These are phyloP conservation scores for Heliconius charithonia DNA, from an alignment of 2,888 invertebrate genomes.

Conservation along the genomic window DNA sequence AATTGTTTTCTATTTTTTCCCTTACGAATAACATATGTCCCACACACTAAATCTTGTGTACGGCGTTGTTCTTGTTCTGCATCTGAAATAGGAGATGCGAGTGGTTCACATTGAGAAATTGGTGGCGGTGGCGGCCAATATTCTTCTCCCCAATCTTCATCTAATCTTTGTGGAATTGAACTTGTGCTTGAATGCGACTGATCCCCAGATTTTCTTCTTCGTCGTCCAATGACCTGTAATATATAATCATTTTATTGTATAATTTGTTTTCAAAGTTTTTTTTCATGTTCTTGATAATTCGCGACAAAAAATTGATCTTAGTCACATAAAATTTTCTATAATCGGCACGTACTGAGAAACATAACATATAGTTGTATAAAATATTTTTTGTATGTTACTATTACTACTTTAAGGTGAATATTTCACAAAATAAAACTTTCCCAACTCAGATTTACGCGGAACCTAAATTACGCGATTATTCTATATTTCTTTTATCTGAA, in stretches of 20 bases:
- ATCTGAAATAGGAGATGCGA: conserved; percentile 88
- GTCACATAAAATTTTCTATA: no score
- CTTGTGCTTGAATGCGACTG: conserved; percentile 87
- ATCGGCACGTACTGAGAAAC: no score
- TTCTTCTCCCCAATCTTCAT: conserved; percentile 84
- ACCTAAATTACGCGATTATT: no score
- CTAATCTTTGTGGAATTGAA: conserved; percentile 87
- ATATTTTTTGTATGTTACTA: no score
- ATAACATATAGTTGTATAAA: no score
- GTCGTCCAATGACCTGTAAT: conserved; percentile 82
- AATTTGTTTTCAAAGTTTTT: background rate
- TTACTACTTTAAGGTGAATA: no score
- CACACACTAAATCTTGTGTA: conserved; percentile 75
- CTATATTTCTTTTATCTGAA: no score
- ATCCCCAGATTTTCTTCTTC: conserved; percentile 83
- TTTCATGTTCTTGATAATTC: background rate
- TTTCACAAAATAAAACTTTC: no score
- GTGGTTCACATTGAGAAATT: conserved; percentile 85
- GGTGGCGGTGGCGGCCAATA: conserved; percentile 90
- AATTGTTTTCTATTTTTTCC: conserved; percentile 88
- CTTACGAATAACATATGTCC: conserved; percentile 92
- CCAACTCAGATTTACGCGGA: no score
- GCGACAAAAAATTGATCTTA: background rate
- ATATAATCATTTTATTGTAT: background rate
- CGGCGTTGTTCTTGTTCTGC: conserved; percentile 70